Conservation (phyloP, 1,140 invertebrate species). For the Meteorus sp. region DNA sequence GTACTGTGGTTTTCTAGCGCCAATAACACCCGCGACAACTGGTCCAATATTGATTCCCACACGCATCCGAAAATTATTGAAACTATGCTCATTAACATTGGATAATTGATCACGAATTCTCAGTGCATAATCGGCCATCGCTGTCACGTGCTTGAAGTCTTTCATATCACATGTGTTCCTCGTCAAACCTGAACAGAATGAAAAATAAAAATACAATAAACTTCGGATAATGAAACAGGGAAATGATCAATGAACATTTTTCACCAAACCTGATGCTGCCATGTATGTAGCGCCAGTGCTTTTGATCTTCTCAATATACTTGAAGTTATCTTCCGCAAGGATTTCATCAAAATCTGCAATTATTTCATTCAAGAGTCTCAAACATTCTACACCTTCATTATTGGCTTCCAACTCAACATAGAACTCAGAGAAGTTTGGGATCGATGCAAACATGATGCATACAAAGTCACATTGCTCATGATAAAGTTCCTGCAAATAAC, state of each 20-base stretch:
- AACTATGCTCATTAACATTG: slow-evolving; percentile 94
- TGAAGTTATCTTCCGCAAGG: slow-evolving; percentile 82
- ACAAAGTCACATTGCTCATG: slow-evolving; percentile 94
- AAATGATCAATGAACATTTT: neutral
- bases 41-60: slow-evolving; percentile 95
- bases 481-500: slow-evolving; percentile 78
- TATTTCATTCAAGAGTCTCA: slow-evolving; percentile 93
- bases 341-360: slow-evolving; percentile 96
- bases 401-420: slow-evolving; percentile 94
- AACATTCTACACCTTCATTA: slow-evolving; percentile 93
- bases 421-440: slow-evolving; percentile 96
- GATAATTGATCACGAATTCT: slow-evolving; percentile 82
- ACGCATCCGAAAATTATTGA: slow-evolving; percentile 93
- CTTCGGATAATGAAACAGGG: neutral
- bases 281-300: slow-evolving; percentile 95
- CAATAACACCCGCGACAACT: slow-evolving; percentile 94
- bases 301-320: slow-evolving; percentile 96
- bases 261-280: slow-evolving; percentile 83
- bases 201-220: slow-evolving; percentile 28
- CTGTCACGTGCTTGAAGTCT: slow-evolving; percentile 77
- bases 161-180: slow-evolving; percentile 76
- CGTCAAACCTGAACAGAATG: slow-evolving; percentile 66
- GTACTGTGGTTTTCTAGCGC: slow-evolving; percentile 88
- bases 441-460: slow-evolving; percentile 94
- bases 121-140: slow-evolving; percentile 90